Percentiles rank a stretch among this genome's conserved stretches.
Conservation (phyloP, 2,888 invertebrate species). For the Ectemnius continuus region DNA sequence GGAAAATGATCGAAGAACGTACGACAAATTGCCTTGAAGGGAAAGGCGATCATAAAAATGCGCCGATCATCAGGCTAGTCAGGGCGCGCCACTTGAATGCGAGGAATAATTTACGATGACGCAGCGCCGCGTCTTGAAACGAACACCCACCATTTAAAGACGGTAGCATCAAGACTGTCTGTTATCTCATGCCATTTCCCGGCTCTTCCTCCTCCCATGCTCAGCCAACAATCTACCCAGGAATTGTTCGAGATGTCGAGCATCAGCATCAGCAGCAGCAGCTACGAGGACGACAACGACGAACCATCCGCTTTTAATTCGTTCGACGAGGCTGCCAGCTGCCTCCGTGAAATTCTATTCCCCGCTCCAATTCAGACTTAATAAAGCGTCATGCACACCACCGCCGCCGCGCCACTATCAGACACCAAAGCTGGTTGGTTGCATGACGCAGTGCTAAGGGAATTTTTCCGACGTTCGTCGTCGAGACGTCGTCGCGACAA, state of each 20-base stretch:
- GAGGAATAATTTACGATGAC: no score
- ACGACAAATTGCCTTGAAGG: no score
- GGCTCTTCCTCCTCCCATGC: conserved; percentile 12
- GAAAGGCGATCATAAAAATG: no score
- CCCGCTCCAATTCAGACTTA: conserved; percentile 73
- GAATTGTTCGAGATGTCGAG: conserved; percentile 23
- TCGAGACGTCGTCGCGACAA: background rate
- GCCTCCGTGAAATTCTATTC: conserved; percentile 69
- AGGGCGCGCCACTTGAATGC: no score
- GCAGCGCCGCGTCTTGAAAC: no score
- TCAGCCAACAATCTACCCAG: conserved; percentile 12
- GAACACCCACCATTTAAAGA: no score
- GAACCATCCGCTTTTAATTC: conserved; percentile 52
- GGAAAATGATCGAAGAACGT: no score
- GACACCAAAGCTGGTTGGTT: conserved; percentile 21
- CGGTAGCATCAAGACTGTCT: no score
- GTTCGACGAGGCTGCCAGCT: conserved; percentile 40
- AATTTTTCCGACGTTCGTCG: conserved; percentile 37
- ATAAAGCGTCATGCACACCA: conserved; percentile 75
- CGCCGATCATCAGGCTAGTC: no score
- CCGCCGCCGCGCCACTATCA: conserved; percentile 42
- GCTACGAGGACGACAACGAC: background rate
- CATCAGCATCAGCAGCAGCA: background rate
- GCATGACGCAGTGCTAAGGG: background rate
- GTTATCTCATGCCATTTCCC: background rate